Conservation (phyloP, 2,113 vertebrate genomes). For the Haemorhous mexicanus region DNA sequence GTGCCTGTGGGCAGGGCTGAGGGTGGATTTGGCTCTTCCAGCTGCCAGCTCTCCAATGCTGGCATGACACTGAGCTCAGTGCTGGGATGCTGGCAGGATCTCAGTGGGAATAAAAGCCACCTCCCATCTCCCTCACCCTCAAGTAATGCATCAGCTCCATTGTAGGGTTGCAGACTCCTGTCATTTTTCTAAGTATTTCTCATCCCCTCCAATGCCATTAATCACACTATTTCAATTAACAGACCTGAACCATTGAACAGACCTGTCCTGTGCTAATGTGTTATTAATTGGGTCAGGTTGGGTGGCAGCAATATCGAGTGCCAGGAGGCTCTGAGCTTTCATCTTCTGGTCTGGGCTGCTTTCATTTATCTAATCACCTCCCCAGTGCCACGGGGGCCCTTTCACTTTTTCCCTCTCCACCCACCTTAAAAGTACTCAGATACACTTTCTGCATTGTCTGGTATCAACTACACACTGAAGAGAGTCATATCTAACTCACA, state of each 20-base stretch:
- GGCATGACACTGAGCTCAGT: fast-evolving
- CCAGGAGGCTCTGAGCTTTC: not conserved
- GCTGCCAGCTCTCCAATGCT: fast-evolving
- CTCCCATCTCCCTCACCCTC: not conserved
- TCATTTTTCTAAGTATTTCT: slow-evolving; percentile 3
- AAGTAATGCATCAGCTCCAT: fast-evolving
- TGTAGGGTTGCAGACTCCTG: not conserved
- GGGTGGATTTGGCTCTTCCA: not conserved
- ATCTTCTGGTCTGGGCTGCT: not conserved
- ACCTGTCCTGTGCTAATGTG: slow-evolving; percentile 5
- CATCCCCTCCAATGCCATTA: not conserved
- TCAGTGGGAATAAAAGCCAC: not conserved
- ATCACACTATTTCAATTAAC: slow-evolving; percentile 55
- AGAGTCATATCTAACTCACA: slow-evolving; percentile 27
- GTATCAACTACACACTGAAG: not conserved
- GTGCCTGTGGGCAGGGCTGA: not conserved
- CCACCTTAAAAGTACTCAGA: not conserved
- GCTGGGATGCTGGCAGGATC: fast-evolving
- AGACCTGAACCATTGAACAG: slow-evolving; percentile 6
- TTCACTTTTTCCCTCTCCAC: not conserved
- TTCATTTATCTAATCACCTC: slow-evolving; percentile 28
- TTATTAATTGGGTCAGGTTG: slow-evolving; percentile 56
- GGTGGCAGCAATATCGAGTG: slow-evolving; percentile 12
- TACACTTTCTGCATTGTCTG: not conserved
- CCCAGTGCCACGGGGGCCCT: not conserved